Evolutionary conservation across 1,140 invertebrate species (phyloP).

Genomic region (Rhagoletis pomonella): DNA sequence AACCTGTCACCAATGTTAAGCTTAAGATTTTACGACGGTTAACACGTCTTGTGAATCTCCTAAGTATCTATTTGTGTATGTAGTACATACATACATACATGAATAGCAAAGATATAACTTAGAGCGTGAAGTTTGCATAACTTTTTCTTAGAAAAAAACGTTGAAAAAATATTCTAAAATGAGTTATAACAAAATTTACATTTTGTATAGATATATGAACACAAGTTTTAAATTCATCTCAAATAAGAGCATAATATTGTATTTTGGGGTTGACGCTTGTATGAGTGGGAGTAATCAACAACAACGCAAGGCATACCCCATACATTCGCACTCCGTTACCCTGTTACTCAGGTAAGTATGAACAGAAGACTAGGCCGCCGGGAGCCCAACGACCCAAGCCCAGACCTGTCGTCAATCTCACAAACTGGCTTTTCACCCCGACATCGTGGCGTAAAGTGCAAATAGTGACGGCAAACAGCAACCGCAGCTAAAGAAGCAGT

Average conservation of each 20-base stretch:
- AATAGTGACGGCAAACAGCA: slow-evolving; percentile 39
- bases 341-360: slow-evolving; percentile 14
- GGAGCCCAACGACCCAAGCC: background rate
- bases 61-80: no score
- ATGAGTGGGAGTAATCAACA: slow-evolving; percentile 16
- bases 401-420: background rate
- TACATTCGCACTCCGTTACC: slow-evolving; percentile 5
- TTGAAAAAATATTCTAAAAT: background rate
- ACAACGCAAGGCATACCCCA: background rate
- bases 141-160: no score
- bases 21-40: no score
- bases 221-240: background rate
- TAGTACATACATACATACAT: no score
- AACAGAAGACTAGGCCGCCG: slow-evolving; percentile 7
- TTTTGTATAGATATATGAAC: no score
- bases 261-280: no score
- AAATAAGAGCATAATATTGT: background rate
- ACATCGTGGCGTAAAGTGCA: slow-evolving; percentile 1
- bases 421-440: slow-evolving; percentile 20
- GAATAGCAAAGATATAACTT: no score
- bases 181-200: no score
- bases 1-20: no score
- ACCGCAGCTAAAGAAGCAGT: slow-evolving; percentile 41
- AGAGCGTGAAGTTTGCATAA: no score
- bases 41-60: no score